Base-by-base conservation (phyloP, 2,797 vertebrate species). In the Labeo calbasu region DNA sequence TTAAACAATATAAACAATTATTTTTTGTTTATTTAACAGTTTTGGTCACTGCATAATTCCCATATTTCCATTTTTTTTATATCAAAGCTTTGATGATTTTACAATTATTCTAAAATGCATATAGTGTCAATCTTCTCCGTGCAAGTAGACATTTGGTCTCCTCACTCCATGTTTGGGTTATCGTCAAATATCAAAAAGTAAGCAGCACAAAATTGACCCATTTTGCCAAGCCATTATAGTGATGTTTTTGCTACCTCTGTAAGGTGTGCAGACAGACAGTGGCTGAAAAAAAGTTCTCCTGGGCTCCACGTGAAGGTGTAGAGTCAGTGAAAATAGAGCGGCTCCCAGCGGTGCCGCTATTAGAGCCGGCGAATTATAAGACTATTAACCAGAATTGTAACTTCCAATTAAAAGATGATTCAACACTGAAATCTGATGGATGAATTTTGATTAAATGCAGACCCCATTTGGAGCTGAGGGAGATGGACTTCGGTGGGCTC, bases 391-490 rank as follows among this genome's bases (percentile, higher is more conserved):
- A 98, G 97, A 97, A 97, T 86, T 97, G 96, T 97, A 98, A 97
- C 96, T 98, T 96, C 96, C 97, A 99, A 98, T 99, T 99, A 99
- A 99, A 98, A 97, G 95, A 97, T 97, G 97, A 98, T 98, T 98
- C 97, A 97, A 97, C 96, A 97, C 96, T 96, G 95, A 96, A 97
- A 98, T 97, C 96, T 97, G 97, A 98, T 99, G 97, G 96, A 97
- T 99, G 97, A 96, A 96, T 98, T 97, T 98, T 99, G 97, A 99
- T 99, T 98, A 99, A 99, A 97, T 96, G 92, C 96, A 97, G 96
- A 96, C 96, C 94, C 96, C 96, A 96, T 98, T 97, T 97, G 96
- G 96, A 97, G 96, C 96, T 88, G 90, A 94, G 97, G 96, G 97
- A 97, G 96, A 95, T 94, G 95, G 96, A 96, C 96, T 94, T 95